Conservation (phyloP, 2,113 vertebrate genomes). For the Takifugu bimaculatus region DNA sequence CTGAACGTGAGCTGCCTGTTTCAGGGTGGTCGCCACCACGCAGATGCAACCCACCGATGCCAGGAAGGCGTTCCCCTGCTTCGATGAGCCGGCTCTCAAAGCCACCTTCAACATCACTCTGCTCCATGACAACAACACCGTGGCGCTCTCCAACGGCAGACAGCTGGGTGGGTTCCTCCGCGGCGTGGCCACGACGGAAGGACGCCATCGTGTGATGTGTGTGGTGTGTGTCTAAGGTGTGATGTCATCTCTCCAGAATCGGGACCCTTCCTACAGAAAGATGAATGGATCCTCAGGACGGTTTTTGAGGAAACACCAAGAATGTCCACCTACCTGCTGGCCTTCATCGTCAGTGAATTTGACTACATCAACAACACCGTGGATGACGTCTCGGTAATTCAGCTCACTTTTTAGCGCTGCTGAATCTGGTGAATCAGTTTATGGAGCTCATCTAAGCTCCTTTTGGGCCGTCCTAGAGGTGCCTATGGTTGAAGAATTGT, state of each 20-base stretch:
- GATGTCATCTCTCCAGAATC: constrained; percentile 40
- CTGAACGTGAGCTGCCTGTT: not conserved
- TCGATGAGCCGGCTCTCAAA: constrained; percentile 78
- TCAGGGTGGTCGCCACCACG: constrained; percentile 75
- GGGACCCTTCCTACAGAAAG: fast-evolving
- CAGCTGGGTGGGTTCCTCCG: constrained; percentile 30
- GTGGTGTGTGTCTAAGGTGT: not conserved
- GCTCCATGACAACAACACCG: constrained; percentile 48
- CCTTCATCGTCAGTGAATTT: constrained; percentile 88
- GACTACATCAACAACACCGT: fast-evolving
- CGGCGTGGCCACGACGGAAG: not conserved
- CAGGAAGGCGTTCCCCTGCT: constrained; percentile 77
- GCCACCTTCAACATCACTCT: constrained; percentile 74
- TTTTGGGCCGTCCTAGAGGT: too few species aligned
- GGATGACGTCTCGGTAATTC: constrained; percentile 58
- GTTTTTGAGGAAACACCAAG: constrained; percentile 71
- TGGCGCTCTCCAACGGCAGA: constrained; percentile 71
- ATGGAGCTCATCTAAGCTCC: not conserved
- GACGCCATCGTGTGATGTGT: not conserved
- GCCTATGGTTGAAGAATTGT: too few species aligned
- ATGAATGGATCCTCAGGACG: not conserved
- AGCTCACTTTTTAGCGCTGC: not conserved
- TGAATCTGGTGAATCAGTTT: not conserved
- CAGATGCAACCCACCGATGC: constrained; percentile 78
- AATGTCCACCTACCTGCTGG: constrained; percentile 94